These are phyloP conservation scores for Electrona antarctica DNA, from an alignment of 2,113 vertebrate species.

Conservation along the genomic window DNA sequence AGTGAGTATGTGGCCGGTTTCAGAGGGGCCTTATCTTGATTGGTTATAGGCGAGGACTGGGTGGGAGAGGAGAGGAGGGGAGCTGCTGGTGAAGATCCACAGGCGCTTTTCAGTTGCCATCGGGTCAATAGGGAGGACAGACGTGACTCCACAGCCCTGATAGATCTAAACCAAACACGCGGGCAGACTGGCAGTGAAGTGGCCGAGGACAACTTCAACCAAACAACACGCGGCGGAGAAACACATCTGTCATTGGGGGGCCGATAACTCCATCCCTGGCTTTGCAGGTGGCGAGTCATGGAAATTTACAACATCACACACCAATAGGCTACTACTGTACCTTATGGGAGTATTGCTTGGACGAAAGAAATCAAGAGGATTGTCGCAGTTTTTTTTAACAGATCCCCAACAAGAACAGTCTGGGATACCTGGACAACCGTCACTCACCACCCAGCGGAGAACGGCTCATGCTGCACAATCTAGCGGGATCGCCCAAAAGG, in stretches of 20 bases:
- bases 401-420: background rate
- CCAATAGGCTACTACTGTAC: background rate
- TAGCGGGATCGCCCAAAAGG: too few relatives aligned
- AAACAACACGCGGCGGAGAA: background rate
- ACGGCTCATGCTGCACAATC: background rate
- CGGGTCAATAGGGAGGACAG: constrained; percentile 34
- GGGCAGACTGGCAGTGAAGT: background rate
- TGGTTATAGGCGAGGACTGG: constrained; percentile 61
- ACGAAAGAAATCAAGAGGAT: background rate
- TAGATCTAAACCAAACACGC: background rate
- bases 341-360: background rate
- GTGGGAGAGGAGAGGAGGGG: constrained; percentile 59
- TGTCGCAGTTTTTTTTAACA: too few relatives aligned
- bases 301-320: background rate
- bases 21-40: constrained; percentile 69
- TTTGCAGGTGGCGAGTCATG: background rate
- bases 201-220: background rate
- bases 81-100: constrained; percentile 62
- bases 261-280: background rate
- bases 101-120: constrained; percentile 55
- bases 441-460: background rate
- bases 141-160: constrained; percentile 16
- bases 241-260: background rate
- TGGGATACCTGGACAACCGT: background rate
- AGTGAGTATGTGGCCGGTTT: constrained; percentile 33